Evolutionary conservation across 1,140 invertebrate genomes (phyloP), one percentile per base, ranked within the genome.

Genomic region (Drosophila navojoa): DNA sequence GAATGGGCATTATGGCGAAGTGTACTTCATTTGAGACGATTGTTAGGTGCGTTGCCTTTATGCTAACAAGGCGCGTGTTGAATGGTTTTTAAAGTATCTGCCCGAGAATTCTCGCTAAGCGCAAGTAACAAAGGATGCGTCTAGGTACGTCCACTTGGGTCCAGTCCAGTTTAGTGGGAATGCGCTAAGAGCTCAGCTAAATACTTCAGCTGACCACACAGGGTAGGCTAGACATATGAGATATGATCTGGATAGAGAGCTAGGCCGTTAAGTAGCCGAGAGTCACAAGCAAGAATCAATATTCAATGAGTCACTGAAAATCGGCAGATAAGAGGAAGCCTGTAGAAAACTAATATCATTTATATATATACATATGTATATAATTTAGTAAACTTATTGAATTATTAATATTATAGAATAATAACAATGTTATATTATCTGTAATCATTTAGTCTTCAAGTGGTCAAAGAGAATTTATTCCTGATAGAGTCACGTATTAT

Each of bases 1-100:
- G 61, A 71, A 71, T 71, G 77, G 63, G 80, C 80, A 77, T 85
- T 77, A 76, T 75, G 70, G 63, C 60, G 32, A 53, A 76, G 60
- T 49, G 60, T 29, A 52, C 60, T 79, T 55, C 55, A 71, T 79
- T 76, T 76, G 45, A 79, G 77, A 70, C 55, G 25, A 40, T 60
- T 40, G 32, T 38, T 55, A 44, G 57, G 49, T 27, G 25, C 44
- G 35, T 71, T 73, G 68, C 50, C 63, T 63, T 78, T 74, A 73
- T 86, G 81, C 81, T 85, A 85, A 85, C 78, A 66, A 87, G 78
- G 63, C 72, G 69, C 77, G 67, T 68, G 61, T 72, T 66, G 67
- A 71, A 75, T 63, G 71, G 49, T 22, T 53, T 63, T 68, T 76
- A 72, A 76, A 79, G 66, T 74, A 85, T 75, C 74, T 76, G 62